Percentiles rank a stretch among this genome's conserved stretches.
These are phyloP conservation scores for Yasuhikotakia modesta DNA, from an alignment of 2,797 vertebrate genomes.

Conservation along the genomic window DNA sequence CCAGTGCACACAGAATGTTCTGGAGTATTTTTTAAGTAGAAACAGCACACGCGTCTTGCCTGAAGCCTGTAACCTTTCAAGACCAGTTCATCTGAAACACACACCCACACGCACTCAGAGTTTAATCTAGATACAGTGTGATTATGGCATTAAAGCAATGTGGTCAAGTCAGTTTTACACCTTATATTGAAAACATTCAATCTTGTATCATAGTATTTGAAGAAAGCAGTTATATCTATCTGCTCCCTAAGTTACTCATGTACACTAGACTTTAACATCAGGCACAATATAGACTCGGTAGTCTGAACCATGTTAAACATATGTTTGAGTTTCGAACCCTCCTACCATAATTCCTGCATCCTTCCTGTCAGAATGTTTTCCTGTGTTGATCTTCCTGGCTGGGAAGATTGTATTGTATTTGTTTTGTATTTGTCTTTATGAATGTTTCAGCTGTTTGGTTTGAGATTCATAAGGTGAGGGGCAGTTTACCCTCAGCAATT, in stretches of 20 bases:
- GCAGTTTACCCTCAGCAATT: background rate
- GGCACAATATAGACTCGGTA: background rate
- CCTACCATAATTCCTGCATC: constrained; percentile 14
- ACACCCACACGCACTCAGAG: background rate
- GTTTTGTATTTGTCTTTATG: constrained; percentile 5
- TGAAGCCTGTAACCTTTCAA: constrained; percentile 1
- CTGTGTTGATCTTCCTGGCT: background rate
- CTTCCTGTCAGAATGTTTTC: constrained; percentile 29
- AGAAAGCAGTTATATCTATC: background rate
- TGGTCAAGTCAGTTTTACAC: constrained; percentile 9
- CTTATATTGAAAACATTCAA: background rate
- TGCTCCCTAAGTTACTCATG: too few relatives aligned
- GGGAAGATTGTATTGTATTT: background rate
- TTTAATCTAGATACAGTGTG: background rate
- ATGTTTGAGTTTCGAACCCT: constrained; percentile 9
- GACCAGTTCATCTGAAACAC: constrained; percentile 22
- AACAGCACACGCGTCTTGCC: background rate
- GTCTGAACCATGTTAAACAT: background rate
- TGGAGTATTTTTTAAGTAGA: background rate
- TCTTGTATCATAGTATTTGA: background rate
- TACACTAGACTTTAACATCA: too few relatives aligned
- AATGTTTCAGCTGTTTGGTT: constrained; percentile 25
- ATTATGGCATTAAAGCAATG: constrained; percentile 28
- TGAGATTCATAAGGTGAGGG: background rate
- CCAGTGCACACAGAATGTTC: background rate